Conservation (phyloP, 1,140 invertebrate genomes). For the Zophobas morio region DNA sequence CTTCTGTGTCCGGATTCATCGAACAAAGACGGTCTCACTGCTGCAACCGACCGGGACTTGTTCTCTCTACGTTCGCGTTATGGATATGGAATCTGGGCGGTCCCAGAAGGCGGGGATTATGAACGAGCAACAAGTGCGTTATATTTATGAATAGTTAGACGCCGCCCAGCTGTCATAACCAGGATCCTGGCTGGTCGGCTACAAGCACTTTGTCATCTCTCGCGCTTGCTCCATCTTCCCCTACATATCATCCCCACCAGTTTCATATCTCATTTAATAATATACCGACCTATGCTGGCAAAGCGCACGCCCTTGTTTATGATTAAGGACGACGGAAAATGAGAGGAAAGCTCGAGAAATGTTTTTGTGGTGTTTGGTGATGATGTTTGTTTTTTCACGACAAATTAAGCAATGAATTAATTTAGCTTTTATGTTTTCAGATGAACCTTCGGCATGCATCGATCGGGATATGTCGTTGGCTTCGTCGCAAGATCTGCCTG, state of each 20-base stretch:
- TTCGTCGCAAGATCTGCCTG: conserved; percentile 65
- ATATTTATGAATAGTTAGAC: conserved; percentile 66
- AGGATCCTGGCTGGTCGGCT: conserved; percentile 62
- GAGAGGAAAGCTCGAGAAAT: no score
- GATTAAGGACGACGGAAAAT: not conserved
- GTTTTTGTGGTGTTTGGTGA: no score
- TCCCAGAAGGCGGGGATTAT: conserved; percentile 65
- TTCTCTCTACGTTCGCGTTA: conserved; percentile 54
- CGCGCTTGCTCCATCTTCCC: conserved; percentile 62
- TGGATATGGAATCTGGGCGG: conserved; percentile 66
- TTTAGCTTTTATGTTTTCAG: conserved; percentile 69
- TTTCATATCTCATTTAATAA: conserved; percentile 68
- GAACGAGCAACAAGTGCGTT: conserved; percentile 66
- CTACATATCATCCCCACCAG: conserved; percentile 63
- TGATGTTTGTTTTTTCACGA: not conserved
- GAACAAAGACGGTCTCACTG: conserved; percentile 28
- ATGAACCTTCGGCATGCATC: conserved; percentile 70
- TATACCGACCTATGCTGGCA: conserved; percentile 61
- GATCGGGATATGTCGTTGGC: conserved; percentile 67
- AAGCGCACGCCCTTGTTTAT: conserved; percentile 23
- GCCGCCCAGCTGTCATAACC: conserved; percentile 68
- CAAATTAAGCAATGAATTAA: conserved; percentile 13
- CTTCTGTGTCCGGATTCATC: conserved; percentile 29
- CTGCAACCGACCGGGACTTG: conserved; percentile 30
- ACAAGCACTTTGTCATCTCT: conserved; percentile 63